Evolutionary conservation across 2,888 invertebrate species (phyloP).

Genomic region (Amphipoea oculea): DNA sequence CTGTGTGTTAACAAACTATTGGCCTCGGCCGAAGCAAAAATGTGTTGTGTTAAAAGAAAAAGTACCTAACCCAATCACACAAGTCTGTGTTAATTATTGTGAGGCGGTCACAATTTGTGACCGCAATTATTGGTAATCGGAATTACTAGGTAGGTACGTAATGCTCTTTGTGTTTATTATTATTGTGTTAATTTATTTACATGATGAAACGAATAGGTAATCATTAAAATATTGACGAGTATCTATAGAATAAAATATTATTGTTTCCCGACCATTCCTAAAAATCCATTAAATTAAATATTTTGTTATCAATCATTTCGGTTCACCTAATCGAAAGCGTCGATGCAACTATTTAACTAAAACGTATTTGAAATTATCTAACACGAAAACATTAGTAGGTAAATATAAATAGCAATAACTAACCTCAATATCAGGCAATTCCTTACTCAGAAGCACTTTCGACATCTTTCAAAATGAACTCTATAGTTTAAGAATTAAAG

Average conservation of each 20-base stretch:
- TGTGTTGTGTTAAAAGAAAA: not conserved
- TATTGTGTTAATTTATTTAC: conserved; percentile 5
- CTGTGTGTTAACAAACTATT: not conserved
- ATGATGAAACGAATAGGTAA: not conserved
- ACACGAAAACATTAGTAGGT: conserved; percentile 21
- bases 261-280: too few relatives aligned
- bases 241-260: too few relatives aligned
- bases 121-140: not conserved
- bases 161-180: not conserved
- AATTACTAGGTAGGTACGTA: not conserved
- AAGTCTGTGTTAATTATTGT: not conserved
- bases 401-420: conserved; percentile 71
- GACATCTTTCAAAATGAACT: conserved; percentile 79
- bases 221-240: not conserved
- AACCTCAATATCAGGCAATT: conserved; percentile 96
- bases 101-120: too few relatives aligned
- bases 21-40: conserved; percentile 7
- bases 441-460: conserved; percentile 91
- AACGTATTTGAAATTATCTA: conserved; percentile 15
- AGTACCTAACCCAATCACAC: not conserved
- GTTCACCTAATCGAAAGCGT: not conserved
- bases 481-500: conserved; percentile 8
- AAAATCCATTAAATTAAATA: too few relatives aligned
- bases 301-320: not conserved
- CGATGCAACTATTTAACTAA: not conserved